Base-by-base conservation (phyloP, 2,888 invertebrate species). In the Drosophila cyrtoloma region DNA sequence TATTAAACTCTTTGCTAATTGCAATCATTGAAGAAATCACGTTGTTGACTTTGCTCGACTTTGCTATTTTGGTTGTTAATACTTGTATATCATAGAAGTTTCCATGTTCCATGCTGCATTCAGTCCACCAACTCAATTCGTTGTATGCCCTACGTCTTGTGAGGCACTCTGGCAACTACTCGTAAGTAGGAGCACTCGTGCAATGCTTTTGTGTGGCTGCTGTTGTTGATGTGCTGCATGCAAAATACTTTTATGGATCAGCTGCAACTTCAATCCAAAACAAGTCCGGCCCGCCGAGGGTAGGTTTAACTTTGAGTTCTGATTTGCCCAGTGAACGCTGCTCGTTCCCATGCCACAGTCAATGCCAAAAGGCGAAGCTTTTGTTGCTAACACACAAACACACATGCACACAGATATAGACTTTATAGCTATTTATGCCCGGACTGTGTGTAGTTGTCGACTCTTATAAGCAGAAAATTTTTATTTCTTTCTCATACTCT, bases 221-320 rank as follows among this genome's bases (percentile, higher is more conserved):
- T 58, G 65, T 44, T 44, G 57, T 42, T 71, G 67, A 33, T 63
- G 70, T 57, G 65, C 65, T 77, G 84, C 73, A 81, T 82, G 79
- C 86, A 83, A 84, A 86, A 89, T 80, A 86, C 80, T 90, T 88
- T 87, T 88, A 90, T 87, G 88, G 87, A 90, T 89, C 90, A 90
- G 89, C 87, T 90, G 90, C 85, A 89, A 74, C 87, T 82, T 82
- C 77, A 88, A 84, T 86, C 82, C 80, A 79, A 79, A 86, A 75
- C 85, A 81, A 80, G 74, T 71, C 57, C 76, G 70, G 68, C 74
- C 55, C 76, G 65, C 56, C 56, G 33, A 30, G 67, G 70, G 55
- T 55, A 52, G 71, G 53, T 68, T 70, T 79, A 79, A 79, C 79
- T 79, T 72, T 69, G 69, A 76, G 76, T 67, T 79, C 55, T 79